Base-by-base conservation (phyloP, 2,888 invertebrate species). In the Corythucha ciliata region DNA sequence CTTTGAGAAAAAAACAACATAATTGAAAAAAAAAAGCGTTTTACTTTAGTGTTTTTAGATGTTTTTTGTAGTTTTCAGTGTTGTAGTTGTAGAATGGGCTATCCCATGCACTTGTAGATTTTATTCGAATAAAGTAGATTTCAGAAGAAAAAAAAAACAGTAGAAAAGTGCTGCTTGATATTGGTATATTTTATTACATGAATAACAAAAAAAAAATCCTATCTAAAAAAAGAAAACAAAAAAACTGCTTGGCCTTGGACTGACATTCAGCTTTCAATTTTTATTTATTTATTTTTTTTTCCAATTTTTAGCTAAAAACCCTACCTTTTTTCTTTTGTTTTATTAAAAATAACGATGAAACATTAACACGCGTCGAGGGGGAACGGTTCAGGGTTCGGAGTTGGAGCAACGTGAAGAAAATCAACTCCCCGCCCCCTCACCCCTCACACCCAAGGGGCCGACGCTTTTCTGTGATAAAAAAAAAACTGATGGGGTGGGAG, bases 41-140 rank as follows among this genome's bases (percentile, higher is more conserved):
- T 59, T 58, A 58, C 53, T 57, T 57, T 59, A 59, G 58, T 58
- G 53, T 58, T 39, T 57, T 45, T 59, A 58, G 59, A 61, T 61
- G 59, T 61, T 61, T n/a, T 60, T 61, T 60, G 61, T 61, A 59
- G 59, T 57, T 57, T n/a, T 61, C 59, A 58, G 61, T 61, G 61
- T n/a, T 60, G 61, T 61, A 61, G 59, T 57, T 57, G 54, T 57
- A 57, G 56, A 54, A 53, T 55, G 57, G 53, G 53, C 52, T 53
- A 54, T 53, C 57, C 58, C 57, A 58, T 72, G 71, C 72, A 72
- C 71, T 72, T 71, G 71, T 70, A 69, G 69, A 68, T 69, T 71
- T 71, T 67, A 37, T 44, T 53, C 56, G 66, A 71, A 72, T 72
- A 72, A 72, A 72, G 72, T 72, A 72, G 72, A 70, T 71, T 70